Evolutionary conservation across 2,888 invertebrate genomes (phyloP), one percentile per base, ranked within the genome.

Genomic region (Axea sp.): DNA sequence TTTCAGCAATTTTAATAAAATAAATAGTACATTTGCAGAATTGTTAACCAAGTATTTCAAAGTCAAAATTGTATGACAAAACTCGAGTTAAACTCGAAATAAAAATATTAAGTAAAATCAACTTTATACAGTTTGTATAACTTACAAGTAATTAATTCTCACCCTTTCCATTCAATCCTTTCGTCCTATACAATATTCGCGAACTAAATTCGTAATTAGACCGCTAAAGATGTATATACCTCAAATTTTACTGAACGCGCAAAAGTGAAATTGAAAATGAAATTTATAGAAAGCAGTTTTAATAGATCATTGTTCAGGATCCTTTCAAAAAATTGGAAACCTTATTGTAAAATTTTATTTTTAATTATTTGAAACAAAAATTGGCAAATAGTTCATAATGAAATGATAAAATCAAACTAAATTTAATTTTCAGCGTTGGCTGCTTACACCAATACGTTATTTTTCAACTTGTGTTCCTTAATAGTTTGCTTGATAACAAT

Each of bases 401-500:
- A n/a, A n/a, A n/a, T n/a, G n/a, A n/a, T n/a, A n/a, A n/a, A n/a
- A n/a, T n/a, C 5, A 33, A 14, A 6, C 1, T 8, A 41, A 24
- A 6, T 11, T 41, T 41, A 24, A 24, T 24, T 24, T 45, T 26
- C 60, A 82, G 82, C 78, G 8, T 31, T 81, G 24, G 76, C 55
- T n/a, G 81, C 81, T 2, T 82, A 81, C 45, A 73, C 65, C 8
- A 81, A 80, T 45, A 79, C 78, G 15, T 57, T 82, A 22, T 74
- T 75, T 57, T 82, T 82, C 75, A 81, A 82, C 60, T 65, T 80
- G 2, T 79, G 78, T 26, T 73, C 81, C 3, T 62, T 82, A 43
- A 12, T 79, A 30, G 79, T 80, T 37, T 82, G 82, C 60, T 73
- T 82, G n/a, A 77, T 82, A 53, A 79, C 81, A 11, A 72, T 78